Conservation (phyloP, 2,888 invertebrate genomes). For the Bellardia bayeri region DNA sequence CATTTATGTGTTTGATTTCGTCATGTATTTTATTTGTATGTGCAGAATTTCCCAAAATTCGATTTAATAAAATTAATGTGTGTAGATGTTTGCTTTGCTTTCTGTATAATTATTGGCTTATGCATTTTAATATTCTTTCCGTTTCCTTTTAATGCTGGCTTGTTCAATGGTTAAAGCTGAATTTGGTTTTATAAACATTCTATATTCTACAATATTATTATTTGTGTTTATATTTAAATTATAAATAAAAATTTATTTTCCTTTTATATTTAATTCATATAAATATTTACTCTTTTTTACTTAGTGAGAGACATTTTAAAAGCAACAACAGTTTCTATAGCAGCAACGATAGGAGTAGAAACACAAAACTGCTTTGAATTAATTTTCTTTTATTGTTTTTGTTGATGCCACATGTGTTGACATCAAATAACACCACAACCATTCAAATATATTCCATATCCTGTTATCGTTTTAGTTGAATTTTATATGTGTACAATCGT, state of each 20-base stretch:
- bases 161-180: background rate
- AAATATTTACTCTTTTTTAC: background rate
- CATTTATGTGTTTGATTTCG: background rate
- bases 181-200: slow-evolving; percentile 3
- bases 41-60: background rate
- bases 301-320: background rate
- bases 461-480: background rate
- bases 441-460: background rate
- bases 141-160: background rate
- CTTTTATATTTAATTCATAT: background rate
- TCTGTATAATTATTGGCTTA: background rate
- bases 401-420: no score
- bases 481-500: background rate
- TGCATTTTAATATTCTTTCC: background rate
- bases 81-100: background rate
- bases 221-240: slow-evolving; percentile 4
- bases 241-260: background rate
- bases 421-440: background rate
- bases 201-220: background rate
- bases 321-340: no score
- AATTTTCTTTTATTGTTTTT: no score
- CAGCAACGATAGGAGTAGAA: background rate
- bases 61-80: background rate
- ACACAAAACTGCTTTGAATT: background rate
- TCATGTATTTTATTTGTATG: background rate